Percentiles rank a stretch among this genome's conserved stretches.
Conservation (phyloP, 2,888 invertebrate genomes). For the Ormyrus nitidulus region DNA sequence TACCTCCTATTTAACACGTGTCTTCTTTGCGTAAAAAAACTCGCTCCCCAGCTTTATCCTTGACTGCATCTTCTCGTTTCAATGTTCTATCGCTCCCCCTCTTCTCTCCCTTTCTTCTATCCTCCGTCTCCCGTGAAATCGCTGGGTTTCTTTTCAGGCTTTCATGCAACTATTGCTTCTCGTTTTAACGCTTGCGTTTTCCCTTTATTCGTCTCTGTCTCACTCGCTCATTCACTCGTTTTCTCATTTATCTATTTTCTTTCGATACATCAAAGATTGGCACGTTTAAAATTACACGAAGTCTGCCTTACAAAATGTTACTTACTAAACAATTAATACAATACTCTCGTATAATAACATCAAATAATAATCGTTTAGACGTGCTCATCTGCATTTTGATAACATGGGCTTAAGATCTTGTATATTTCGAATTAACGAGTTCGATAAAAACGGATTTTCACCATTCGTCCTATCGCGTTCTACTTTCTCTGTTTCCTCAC, state of each 20-base stretch:
- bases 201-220: conserved; percentile 13
- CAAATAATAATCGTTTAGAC: conserved; percentile 16
- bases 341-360: no score
- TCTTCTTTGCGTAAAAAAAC: conserved; percentile 8
- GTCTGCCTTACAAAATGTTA: not conserved
- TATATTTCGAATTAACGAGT: not conserved
- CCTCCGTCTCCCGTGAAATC: not conserved
- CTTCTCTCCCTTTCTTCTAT: not conserved
- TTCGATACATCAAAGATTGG: conserved; percentile 20
- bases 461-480: not conserved
- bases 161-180: conserved; percentile 25
- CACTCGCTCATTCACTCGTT: conserved; percentile 23
- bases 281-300: conserved; percentile 31
- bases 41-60: conserved; percentile 17
- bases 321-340: not conserved
- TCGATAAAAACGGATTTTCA: conserved; percentile 41
- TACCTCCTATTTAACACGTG: conserved; percentile 18
- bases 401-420: conserved; percentile 37
- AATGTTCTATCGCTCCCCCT: not conserved
- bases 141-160: conserved; percentile 24
- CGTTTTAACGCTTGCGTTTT: conserved; percentile 20
- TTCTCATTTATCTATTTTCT: not conserved
- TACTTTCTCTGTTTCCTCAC: not conserved
- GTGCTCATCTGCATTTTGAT: conserved; percentile 25
- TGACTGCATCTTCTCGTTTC: conserved; percentile 14